Conservation (phyloP, 2,113 vertebrate genomes). For the Hippopotamus amphibius region DNA sequence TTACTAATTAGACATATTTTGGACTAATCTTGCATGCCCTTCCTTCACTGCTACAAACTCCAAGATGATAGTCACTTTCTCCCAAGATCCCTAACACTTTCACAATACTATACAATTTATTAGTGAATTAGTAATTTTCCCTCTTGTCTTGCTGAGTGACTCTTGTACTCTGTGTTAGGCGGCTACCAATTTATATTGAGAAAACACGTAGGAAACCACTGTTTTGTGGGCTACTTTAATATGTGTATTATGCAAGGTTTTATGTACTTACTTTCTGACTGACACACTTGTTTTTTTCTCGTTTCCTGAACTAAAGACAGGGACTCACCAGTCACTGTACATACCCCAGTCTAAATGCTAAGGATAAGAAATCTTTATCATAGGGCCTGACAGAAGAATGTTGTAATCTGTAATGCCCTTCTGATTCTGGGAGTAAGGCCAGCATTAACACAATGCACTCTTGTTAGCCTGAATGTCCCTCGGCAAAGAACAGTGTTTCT, state of each 20-base stretch:
- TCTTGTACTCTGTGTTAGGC: background rate
- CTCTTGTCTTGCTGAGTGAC: background rate
- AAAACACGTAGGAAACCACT: background rate
- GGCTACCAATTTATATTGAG: background rate
- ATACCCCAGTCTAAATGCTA: background rate
- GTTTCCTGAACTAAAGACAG: slow-evolving; percentile 24
- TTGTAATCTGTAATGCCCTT: slow-evolving; percentile 54
- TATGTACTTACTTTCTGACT: background rate
- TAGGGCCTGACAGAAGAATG: slow-evolving; percentile 47
- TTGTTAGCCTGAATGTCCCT: slow-evolving; percentile 66
- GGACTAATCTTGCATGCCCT: background rate
- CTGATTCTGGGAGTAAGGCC: slow-evolving; percentile 68
- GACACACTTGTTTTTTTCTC: slow-evolving; percentile 25
- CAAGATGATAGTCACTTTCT: slow-evolving; percentile 32
- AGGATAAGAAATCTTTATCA: slow-evolving; percentile 26
- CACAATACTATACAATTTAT: background rate
- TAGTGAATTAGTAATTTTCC: background rate
- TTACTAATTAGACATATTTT: slow-evolving; percentile 20
- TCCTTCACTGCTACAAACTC: slow-evolving; percentile 13
- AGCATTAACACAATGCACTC: slow-evolving; percentile 52
- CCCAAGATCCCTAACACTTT: background rate
- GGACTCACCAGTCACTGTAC: slow-evolving; percentile 3
- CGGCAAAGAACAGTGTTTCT: slow-evolving; percentile 54
- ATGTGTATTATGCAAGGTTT: background rate
- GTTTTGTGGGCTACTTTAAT: background rate